These are phyloP conservation scores for Xiphorhynchus erythropygius DNA, from an alignment of 2,797 vertebrate genomes.

Conservation along the genomic window DNA sequence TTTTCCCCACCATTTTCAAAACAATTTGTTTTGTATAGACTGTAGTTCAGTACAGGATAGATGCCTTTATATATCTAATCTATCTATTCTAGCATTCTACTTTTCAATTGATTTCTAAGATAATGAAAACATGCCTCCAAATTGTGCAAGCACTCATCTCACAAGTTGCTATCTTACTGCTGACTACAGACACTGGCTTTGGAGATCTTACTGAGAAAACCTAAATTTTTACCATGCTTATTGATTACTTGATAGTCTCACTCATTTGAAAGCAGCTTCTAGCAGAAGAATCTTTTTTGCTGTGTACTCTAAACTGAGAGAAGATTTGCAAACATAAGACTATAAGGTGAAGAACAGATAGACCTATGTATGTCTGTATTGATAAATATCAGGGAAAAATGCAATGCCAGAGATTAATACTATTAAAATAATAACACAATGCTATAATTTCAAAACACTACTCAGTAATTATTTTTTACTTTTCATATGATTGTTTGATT, in stretches of 20 bases:
- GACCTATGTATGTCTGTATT: neutral
- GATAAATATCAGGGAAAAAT: neutral
- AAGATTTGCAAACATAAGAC: neutral
- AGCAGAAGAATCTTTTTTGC: neutral
- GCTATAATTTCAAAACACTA: neutral
- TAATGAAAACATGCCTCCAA: neutral
- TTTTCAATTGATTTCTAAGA: neutral
- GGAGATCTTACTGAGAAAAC: neutral
- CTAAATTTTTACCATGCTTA: neutral
- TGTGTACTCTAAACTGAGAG: neutral
- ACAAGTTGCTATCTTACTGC: neutral
- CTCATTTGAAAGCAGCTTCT: neutral
- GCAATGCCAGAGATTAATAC: neutral
- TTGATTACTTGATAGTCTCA: neutral
- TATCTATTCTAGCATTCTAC: neutral
- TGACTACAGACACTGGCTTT: neutral
- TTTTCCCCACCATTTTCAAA: slow-evolving; percentile 18
- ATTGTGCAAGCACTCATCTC: neutral
- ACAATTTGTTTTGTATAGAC: neutral
- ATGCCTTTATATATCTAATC: neutral
- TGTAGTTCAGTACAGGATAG: neutral
- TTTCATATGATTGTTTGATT: neutral
- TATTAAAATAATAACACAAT: neutral
- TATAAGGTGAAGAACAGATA: neutral
- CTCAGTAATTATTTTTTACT: neutral